Percentiles rank a stretch among this genome's conserved stretches.
Conservation (phyloP, 2,113 vertebrate species). For the Ginglymostoma cirratum region DNA sequence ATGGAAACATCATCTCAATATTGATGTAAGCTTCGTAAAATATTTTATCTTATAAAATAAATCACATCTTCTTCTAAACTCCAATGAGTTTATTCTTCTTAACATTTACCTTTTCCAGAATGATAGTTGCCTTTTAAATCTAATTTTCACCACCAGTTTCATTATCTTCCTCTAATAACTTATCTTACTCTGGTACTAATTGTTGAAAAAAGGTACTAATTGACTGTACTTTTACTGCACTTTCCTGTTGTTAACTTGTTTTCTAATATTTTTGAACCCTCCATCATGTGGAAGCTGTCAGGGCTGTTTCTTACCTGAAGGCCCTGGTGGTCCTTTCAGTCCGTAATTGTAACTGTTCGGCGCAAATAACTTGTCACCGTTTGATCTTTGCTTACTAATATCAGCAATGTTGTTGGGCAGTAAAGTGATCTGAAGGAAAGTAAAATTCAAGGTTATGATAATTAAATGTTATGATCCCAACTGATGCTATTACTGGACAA, state of each 20-base stretch:
- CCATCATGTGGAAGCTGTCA: background rate
- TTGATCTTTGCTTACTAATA: constrained; percentile 73
- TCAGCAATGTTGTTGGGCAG: constrained; percentile 75
- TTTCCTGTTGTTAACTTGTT: background rate
- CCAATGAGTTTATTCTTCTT: background rate
- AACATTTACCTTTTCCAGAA: background rate
- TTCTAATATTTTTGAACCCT: background rate
- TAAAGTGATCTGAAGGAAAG: constrained; percentile 67
- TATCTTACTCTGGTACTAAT: no score
- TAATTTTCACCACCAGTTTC: background rate
- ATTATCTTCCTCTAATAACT: background rate
- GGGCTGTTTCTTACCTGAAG: constrained; percentile 64
- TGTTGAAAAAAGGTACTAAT: no score
- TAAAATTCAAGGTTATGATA: constrained; percentile 31
- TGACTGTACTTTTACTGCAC: background rate
- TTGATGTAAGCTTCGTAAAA: no score
- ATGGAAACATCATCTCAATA: no score
- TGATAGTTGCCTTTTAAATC: background rate
- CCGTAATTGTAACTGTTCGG: constrained; percentile 73
- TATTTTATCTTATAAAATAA: no score
- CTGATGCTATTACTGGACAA: no score
- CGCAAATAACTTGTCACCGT: constrained; percentile 69
- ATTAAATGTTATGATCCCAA: background rate
- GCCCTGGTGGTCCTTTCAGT: constrained; percentile 74
- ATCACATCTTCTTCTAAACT: no score